Conservation (phyloP, 2,113 vertebrate species). For the Lethenteron camtschaticum region DNA sequence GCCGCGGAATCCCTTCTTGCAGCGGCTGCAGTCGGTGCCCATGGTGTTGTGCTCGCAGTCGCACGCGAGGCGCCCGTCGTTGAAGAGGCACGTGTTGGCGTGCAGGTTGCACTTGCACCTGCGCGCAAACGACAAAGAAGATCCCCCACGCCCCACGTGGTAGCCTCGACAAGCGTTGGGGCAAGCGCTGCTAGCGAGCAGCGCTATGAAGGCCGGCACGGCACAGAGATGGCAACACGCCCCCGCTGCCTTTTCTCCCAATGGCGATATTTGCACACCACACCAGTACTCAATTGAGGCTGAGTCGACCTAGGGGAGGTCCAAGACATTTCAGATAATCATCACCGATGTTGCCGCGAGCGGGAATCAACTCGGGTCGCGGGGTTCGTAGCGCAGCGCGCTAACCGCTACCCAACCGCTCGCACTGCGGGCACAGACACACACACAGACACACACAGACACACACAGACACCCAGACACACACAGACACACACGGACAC, state of each 20-base stretch:
- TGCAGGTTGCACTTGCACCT: conserved; percentile 99
- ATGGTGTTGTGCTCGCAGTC: conserved; percentile 97
- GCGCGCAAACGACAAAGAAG: conserved; percentile 10
- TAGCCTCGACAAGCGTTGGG: neutral
- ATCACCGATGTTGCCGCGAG: too few relatives aligned
- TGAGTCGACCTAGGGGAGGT: too few relatives aligned
- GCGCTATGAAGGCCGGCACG: too few relatives aligned
- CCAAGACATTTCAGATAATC: too few relatives aligned
- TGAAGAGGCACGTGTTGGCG: conserved; percentile 55
- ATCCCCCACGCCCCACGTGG: neutral
- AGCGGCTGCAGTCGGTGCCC: conserved; percentile 77
- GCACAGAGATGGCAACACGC: too few relatives aligned
- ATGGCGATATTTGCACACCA: too few relatives aligned
- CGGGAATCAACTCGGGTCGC: too few relatives aligned
- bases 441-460: conserved; percentile 3
- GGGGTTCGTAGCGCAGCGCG: too few relatives aligned
- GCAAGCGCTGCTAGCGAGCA: too few relatives aligned
- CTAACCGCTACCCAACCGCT: neutral
- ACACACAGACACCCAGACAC: neutral
- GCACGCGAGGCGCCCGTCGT: conserved; percentile 70
- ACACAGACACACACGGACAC: neutral
- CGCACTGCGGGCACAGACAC: neutral
- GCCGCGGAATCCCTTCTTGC: conserved; percentile 76
- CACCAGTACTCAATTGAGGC: too few relatives aligned
- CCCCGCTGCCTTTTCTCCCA: too few relatives aligned